Base-by-base conservation (phyloP, 2,888 invertebrate genomes). In the Arctia plantaginis region DNA sequence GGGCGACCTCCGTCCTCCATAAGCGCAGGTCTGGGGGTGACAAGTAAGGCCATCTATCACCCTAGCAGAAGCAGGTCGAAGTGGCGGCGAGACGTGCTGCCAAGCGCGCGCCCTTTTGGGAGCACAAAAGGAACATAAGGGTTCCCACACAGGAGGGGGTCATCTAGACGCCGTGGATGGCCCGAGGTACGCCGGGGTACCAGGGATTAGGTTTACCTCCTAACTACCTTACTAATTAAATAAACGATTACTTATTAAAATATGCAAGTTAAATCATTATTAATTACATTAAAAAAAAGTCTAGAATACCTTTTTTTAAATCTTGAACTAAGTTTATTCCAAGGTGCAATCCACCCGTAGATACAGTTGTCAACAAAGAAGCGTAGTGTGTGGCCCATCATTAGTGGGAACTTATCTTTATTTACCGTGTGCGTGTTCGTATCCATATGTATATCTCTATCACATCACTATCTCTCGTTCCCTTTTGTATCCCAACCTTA, bases 331-430 rank as follows among this genome's bases (percentile, higher is more conserved):
- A 59, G 69, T 10, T 51, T 13, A 59, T 0, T 55, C 55, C 1
- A 73, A 44, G n/a, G 86, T 87, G 78, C 41, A 70, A 83, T 65
- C 71, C 71, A 71, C 62, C 78, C 71, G 71, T 55, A 81, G 80
- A 89, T 84, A 87, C 84, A 87, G 84, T 87, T 88, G 89, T 90
- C 88, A 89, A 87, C 80, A 82, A 82, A 85, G 82, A 76, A 74
- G 77, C 83, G 81, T 80, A 79, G 83, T 81, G 84, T 88, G 89
- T 86, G 87, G 83, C 80, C 85, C 83, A 87, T 89, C 90, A 87
- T 90, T 88, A 89, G 89, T 79, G 80, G 79, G 78, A 86, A 88
- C 87, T 86, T 89, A 86, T 90, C 89, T 90, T 88, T 85, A 87
- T 89, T 88, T 86, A 72, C 66, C 64, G 39, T 44, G 71, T 72